phyloP scores from a whole-genome alignment of 2,888 invertebrate genomes.

The Andrena praecox region DNA sequence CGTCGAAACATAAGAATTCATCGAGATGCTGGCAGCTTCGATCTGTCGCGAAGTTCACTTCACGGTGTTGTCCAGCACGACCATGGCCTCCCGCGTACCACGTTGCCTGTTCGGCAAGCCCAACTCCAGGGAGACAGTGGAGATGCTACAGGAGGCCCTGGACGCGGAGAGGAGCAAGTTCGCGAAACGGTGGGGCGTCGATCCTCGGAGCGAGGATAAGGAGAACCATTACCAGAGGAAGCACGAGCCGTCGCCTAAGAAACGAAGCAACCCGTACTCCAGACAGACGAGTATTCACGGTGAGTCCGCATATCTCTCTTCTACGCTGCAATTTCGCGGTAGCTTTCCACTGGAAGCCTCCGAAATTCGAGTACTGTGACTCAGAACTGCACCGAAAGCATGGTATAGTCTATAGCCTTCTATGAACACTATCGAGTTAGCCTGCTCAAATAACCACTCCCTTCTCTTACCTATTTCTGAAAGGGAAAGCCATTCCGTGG shows the following conservation, averaged over 20 bases:
- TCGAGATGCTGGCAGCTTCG: conserved; percentile 81
- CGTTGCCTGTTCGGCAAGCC: conserved; percentile 88
- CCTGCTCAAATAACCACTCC: not conserved
- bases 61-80: conserved; percentile 76
- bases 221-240: conserved; percentile 76
- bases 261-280: conserved; percentile 77
- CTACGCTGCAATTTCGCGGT: not conserved
- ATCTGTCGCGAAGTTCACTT: conserved; percentile 81
- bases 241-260: conserved; percentile 76
- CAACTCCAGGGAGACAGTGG: conserved; percentile 87
- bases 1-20: conserved; percentile 45
- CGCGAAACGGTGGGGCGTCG: conserved; percentile 87
- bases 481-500: not conserved
- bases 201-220: conserved; percentile 83
- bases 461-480: not conserved
- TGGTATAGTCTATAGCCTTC: not conserved
- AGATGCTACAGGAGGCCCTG: conserved; percentile 87
- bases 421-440: not conserved
- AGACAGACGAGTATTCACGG: conserved; percentile 82
- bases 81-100: conserved; percentile 79
- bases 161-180: conserved; percentile 87
- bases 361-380: conserved; percentile 13
- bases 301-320: conserved; percentile 64
- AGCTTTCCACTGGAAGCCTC: not conserved
- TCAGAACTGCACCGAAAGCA: conserved; percentile 2